phyloP scores from a whole-genome alignment of 92 coral and sea anemone species.

The Blastomussa wellsi region DNA sequence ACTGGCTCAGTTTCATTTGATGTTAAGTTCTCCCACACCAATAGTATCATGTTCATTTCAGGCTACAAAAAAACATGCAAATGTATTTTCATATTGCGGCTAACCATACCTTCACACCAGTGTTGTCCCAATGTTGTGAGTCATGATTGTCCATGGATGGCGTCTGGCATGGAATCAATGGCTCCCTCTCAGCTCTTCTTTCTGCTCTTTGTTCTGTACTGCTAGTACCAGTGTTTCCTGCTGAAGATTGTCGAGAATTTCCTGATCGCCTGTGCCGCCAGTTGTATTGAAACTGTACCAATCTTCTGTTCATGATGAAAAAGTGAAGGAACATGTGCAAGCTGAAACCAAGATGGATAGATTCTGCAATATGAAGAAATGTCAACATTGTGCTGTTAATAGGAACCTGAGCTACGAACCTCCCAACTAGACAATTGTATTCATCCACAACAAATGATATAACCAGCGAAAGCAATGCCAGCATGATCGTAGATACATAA shows the following conservation, averaged over 20 bases:
- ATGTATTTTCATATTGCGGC: not conserved
- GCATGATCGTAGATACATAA: conserved; percentile 71
- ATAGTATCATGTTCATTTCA: not conserved
- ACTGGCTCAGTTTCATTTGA: too few species aligned
- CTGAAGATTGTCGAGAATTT: conserved; percentile 24
- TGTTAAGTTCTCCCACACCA: not conserved
- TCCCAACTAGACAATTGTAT: conserved; percentile 72
- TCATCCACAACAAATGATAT: conserved; percentile 75
- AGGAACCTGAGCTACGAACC: conserved; percentile 45
- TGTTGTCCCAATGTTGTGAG: too few species aligned
- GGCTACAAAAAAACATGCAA: not conserved
- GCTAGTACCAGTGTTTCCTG: conserved; percentile 1
- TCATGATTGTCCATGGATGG: conserved; percentile 7
- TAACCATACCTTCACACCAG: too few species aligned
- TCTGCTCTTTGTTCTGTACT: not conserved
- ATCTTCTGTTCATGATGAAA: conserved; percentile 67
- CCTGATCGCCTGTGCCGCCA: conserved; percentile 2
- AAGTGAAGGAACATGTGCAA: conserved; percentile 87
- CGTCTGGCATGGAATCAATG: conserved; percentile 25
- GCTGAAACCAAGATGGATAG: conserved; percentile 81
- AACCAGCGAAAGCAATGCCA: conserved; percentile 66
- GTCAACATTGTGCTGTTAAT: conserved; percentile 55
- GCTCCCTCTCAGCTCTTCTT: conserved; percentile 43
- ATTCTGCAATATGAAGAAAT: conserved; percentile 70
- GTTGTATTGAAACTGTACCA: conserved; percentile 54